Evolutionary conservation across 2,113 vertebrate species (phyloP).

Genomic region (Acanthisitta chloris): DNA sequence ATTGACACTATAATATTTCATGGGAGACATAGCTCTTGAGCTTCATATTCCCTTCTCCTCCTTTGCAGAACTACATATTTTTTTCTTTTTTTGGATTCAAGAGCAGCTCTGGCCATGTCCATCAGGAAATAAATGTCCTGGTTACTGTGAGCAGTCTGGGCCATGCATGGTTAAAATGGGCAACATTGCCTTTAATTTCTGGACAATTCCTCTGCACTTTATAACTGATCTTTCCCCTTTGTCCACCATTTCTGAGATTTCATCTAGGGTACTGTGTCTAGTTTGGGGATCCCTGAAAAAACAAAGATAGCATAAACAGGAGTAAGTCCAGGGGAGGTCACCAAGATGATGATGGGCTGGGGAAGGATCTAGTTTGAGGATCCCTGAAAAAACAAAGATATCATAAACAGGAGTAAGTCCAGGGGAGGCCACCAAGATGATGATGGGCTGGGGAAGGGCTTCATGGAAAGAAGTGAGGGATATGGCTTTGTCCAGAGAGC

Average conservation of each 20-base stretch:
- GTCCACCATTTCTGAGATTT: neutral
- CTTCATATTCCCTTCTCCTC: neutral
- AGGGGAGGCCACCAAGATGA: neutral
- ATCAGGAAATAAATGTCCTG: neutral
- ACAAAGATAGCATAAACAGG: neutral
- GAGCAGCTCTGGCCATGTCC: neutral
- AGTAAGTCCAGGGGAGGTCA: neutral
- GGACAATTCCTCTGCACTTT: neutral
- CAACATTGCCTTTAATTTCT: neutral
- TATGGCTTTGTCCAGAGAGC: neutral
- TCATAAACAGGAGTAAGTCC: neutral
- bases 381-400: neutral
- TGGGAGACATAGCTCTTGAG: neutral
- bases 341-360: neutral
- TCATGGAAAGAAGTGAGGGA: neutral
- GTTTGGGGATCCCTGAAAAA: neutral
- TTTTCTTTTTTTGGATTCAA: neutral
- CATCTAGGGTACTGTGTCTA: neutral
- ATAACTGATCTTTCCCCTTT: neutral
- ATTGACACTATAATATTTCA: neutral
- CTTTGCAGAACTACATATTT: neutral
- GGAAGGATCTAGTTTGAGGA: neutral
- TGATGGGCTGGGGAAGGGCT: neutral
- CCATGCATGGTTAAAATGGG: neutral
- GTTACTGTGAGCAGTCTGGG: neutral